Percentiles rank a stretch among this genome's conserved stretches.
phyloP scores from a whole-genome alignment of 64 coral and sea anemone genomes.

The Pocillopora damicornis region DNA sequence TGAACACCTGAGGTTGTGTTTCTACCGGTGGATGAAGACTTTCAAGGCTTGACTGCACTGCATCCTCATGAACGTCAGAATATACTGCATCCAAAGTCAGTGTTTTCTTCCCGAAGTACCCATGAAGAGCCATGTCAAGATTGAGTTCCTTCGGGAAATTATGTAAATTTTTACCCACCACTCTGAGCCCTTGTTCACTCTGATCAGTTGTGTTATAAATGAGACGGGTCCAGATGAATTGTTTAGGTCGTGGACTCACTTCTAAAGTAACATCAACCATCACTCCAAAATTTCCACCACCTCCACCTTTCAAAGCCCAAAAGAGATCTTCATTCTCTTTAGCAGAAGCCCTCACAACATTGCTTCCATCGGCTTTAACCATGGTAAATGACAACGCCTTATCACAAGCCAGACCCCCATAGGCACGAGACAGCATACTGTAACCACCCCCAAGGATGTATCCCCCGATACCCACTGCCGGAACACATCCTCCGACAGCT shows the following conservation, averaged over 20 bases:
- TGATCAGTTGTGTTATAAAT: conserved; percentile 54
- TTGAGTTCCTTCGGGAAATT: conserved; percentile 73
- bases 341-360: conserved; percentile 48
- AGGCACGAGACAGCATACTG: conserved; percentile 87
- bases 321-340: conserved; percentile 77
- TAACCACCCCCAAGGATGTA: conserved; percentile 90
- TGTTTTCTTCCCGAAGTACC: conserved; percentile 65
- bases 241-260: conserved; percentile 55
- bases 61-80: conserved; percentile 72
- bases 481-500: conserved; percentile 81
- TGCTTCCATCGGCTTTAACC: conserved; percentile 69
- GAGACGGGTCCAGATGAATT: conserved; percentile 79
- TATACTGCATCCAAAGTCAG: conserved; percentile 80
- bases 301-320: conserved; percentile 89
- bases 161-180: conserved; percentile 42
- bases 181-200: conserved; percentile 50
- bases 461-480: conserved; percentile 79
- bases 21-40: conserved; percentile 58
- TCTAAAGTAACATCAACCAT: conserved; percentile 76
- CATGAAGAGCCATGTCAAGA: conserved; percentile 83
- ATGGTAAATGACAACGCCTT: conserved; percentile 77
- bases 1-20: conserved; percentile 43
- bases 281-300: conserved; percentile 83
- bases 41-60: conserved; percentile 44
- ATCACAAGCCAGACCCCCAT: conserved; percentile 86